Conservation (phyloP, 2,113 vertebrate species). For the Candoia aspera region DNA sequence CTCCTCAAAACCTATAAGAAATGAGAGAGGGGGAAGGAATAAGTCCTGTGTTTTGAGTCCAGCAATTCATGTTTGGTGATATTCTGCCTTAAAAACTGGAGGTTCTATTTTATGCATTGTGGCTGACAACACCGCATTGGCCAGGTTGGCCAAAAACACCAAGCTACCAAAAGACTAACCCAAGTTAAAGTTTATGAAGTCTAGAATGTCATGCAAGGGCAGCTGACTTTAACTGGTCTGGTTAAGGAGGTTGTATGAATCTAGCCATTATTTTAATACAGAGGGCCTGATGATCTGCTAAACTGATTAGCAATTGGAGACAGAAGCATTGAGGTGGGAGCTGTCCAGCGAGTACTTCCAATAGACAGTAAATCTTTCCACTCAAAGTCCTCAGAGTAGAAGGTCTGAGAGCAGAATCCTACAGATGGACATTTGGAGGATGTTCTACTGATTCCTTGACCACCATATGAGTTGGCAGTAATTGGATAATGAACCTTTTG, state of each 20-base stretch:
- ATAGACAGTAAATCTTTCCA: background rate
- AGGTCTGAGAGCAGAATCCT: background rate
- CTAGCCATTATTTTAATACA: background rate
- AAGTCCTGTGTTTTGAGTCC: background rate
- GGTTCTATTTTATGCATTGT: background rate
- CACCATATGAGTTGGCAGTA: background rate
- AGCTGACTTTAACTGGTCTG: background rate
- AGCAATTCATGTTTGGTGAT: background rate
- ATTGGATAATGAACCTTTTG: background rate
- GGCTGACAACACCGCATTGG: background rate
- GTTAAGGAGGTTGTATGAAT: background rate
- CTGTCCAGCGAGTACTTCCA: background rate
- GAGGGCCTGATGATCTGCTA: background rate
- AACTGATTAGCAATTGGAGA: background rate
- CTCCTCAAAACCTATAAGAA: background rate
- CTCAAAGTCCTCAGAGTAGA: background rate
- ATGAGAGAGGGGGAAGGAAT: background rate
- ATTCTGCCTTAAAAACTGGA: background rate
- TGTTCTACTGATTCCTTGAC: background rate
- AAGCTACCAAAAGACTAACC: background rate
- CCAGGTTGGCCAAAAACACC: background rate
- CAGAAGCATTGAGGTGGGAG: background rate
- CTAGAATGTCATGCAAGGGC: background rate
- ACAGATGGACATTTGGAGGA: background rate
- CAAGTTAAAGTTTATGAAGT: background rate